Base-by-base conservation (phyloP, 1,140 invertebrate species). In the Drosophila albomicans region DNA sequence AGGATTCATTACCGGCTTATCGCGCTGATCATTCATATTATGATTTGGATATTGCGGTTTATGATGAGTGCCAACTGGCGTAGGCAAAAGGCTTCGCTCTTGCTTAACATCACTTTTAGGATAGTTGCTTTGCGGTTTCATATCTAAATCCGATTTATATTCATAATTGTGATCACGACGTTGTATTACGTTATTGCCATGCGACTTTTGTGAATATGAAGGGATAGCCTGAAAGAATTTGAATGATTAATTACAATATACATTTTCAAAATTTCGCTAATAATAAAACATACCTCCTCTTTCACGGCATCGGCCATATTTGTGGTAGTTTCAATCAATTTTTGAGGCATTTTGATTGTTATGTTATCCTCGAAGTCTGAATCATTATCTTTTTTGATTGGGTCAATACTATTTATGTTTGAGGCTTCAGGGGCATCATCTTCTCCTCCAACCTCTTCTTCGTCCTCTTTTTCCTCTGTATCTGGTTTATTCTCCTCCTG, bases 351-450 rank as follows among this genome's bases (percentile, higher is more conserved):
- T 75, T 92, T 94, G 46, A 94, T 94, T 20, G 94, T 94, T 76
- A 94, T 94, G 88, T 94, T 94, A 91, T 94, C 94, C 66, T 94
- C 94, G 46, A 92, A 94, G 70, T 94, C 94, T 11, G 94, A 94
- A 72, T 94, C 94, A 35, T 92, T 88, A 15, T 89, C 84, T 46
- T 88, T 87, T 51, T 79, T 69, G n/a, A 41, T 1, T 15, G 43
- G 3, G 1, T 79, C 62, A 38, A 30, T 10, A 46, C 15, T 59
- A 43, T 49, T 61, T 59, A 16, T 56, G 94, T 16, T 16, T 63
- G 46, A 28, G 35, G 4, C 11, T 35, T 45, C 8, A 5, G n/a
- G 66, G 25, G 20, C 8, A 25, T 25, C 20, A 25, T 25, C 3
- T 11, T 43, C 35, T 6, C 11, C 8, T 10, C 41, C 54, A 38